These are phyloP conservation scores for Lophius piscatorius DNA, from an alignment of 2,113 vertebrate genomes.

Conservation along the genomic window DNA sequence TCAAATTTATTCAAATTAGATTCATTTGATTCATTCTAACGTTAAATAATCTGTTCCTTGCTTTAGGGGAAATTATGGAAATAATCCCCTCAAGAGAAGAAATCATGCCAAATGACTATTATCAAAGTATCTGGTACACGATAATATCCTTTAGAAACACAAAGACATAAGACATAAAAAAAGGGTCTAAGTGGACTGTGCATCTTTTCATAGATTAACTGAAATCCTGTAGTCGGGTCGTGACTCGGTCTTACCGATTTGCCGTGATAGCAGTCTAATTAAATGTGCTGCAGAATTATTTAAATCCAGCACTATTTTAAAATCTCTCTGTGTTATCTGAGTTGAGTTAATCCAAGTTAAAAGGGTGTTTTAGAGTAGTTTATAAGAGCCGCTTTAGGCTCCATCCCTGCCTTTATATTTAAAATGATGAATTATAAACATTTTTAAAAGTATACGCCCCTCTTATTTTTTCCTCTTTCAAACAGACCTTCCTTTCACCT, in stretches of 20 bases:
- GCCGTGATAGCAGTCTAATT: conserved; percentile 18
- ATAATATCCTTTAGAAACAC: no score
- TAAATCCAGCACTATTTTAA: conserved; percentile 24
- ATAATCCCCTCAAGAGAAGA: no score
- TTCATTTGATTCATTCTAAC: neutral
- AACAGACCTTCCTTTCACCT: conserved; percentile 67
- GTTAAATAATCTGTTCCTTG: neutral
- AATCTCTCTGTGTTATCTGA: conserved; percentile 15
- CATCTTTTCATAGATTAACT: conserved; percentile 25
- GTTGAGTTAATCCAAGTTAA: conserved; percentile 46
- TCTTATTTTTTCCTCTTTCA: conserved; percentile 57
- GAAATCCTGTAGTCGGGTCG: conserved; percentile 11
- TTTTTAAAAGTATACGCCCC: conserved; percentile 61
- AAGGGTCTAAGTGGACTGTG: conserved; percentile 11
- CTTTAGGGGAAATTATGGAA: no score
- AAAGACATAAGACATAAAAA: conserved; percentile 4
- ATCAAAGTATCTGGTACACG: no score
- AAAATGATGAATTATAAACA: conserved; percentile 67
- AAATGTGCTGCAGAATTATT: conserved; percentile 17
- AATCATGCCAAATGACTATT: no score
- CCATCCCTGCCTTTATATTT: conserved; percentile 29
- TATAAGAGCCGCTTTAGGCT: conserved; percentile 21
- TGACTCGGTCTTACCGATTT: conserved; percentile 11
- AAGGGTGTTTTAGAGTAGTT: conserved; percentile 42
- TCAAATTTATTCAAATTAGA: no score